Evolutionary conservation across 2,113 vertebrate species (phyloP).

Genomic region (Actinemys pallida): DNA sequence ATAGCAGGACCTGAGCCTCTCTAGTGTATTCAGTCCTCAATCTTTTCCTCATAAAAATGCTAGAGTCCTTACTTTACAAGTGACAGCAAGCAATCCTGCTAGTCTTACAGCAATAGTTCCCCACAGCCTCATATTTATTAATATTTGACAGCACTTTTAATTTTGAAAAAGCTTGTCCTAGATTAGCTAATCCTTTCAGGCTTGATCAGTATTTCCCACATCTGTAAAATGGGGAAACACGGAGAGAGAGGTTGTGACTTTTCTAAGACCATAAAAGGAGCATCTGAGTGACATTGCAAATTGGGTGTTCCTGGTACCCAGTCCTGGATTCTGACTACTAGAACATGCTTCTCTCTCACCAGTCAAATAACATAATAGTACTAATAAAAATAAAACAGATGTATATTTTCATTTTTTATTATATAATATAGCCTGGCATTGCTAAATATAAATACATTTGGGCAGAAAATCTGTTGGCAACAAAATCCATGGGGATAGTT

Average conservation of each 20-base stretch:
- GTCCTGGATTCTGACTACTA: slow-evolving; percentile 1
- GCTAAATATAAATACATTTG: neutral
- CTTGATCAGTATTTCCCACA: slow-evolving; percentile 9
- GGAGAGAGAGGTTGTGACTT: neutral
- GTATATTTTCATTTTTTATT: neutral
- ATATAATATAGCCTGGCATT: neutral
- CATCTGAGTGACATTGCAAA: slow-evolving; percentile 12
- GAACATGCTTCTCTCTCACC: neutral
- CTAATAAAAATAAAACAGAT: neutral
- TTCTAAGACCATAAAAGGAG: neutral
- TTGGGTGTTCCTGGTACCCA: neutral
- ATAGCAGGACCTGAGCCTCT: neutral
- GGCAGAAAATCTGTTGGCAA: slow-evolving; percentile 1
- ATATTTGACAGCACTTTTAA: slow-evolving; percentile 31
- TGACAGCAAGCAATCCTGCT: neutral
- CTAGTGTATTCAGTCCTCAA: neutral
- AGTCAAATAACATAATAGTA: neutral
- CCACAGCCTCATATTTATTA: slow-evolving; percentile 36
- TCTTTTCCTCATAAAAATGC: neutral
- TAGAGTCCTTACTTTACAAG: neutral
- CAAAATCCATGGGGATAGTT: slow-evolving; percentile 1
- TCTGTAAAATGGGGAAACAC: neutral
- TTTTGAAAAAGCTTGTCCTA: slow-evolving; percentile 26
- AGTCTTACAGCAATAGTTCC: slow-evolving; percentile 26
- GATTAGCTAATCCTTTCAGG: slow-evolving; percentile 50